Base-by-base conservation (phyloP, 1,140 invertebrate genomes). In the Phenacoccus solenopsis region DNA sequence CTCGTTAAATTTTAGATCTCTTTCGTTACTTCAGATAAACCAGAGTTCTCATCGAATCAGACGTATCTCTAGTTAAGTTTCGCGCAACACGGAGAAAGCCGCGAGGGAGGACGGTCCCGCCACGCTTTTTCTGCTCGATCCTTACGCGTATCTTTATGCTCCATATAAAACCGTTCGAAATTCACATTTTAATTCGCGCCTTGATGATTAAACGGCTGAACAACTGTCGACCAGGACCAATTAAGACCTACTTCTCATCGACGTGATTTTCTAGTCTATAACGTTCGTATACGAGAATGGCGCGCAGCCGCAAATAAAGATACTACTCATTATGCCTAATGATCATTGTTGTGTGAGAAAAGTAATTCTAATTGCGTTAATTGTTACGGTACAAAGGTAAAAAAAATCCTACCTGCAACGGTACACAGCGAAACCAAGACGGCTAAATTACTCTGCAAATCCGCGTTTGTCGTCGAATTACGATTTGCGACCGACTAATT, bases 271-370 rank as follows among this genome's bases (percentile, higher is more conserved):
- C 30, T 49, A 2, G 38, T 49, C 38, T 49, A 49, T 5, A 13
- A 32, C n/a, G n/a, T n/a, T n/a, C n/a, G n/a, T n/a, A n/a, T n/a
- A n/a, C 30, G 5, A 49, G 38, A 2, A 49, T 49, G 38, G 38
- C 38, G 38, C 38, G 38, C 20, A 49, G 38, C 38, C 5, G 38
- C 38, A 64, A 38, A 64, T 64, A 64, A 64, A 64, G 25, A 64
- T 25, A 64, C 21, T 16, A 64, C 59, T 64, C 59, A 64, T 64
- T 27, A 27, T 27, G 59, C 20, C 20, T 64, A 64, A 64, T 64
- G 59, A 64, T 64, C 59, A 20, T 20, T 27, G 59, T 27, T 64
- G 59, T 64, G 59, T 64, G 59, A 64, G 59, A 64, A 64, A 64
- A 64, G 25, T 64, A 64, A 27, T 64, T 64, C 21, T 64, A 64